Conservation (phyloP, 2,888 invertebrate species). For the Serrognathus titanus region DNA sequence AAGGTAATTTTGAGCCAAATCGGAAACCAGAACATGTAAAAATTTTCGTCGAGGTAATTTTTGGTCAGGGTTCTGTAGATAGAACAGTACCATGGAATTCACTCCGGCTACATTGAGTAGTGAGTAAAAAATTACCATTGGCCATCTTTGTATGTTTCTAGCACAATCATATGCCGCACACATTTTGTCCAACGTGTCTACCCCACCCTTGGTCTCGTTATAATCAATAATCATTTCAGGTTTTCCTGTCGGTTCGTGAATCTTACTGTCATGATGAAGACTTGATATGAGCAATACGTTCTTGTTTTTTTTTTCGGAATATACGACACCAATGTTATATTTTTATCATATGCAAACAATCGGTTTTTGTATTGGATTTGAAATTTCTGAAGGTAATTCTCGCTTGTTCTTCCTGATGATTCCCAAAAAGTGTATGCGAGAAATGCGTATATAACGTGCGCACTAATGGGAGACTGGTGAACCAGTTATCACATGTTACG, state of each 20-base stretch:
- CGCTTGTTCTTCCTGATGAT: neutral
- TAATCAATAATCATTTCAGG: constrained; percentile 29
- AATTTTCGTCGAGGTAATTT: too few species aligned
- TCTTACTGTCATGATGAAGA: constrained; percentile 31
- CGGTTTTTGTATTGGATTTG: constrained; percentile 3
- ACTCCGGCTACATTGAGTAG: constrained; percentile 18
- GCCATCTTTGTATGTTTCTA: constrained; percentile 21
- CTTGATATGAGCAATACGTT: constrained; percentile 33
- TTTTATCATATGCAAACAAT: constrained; percentile 29
- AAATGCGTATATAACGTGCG: neutral
- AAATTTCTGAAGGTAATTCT: constrained; percentile 1
- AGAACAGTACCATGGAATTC: constrained; percentile 11
- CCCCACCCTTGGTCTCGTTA: constrained; percentile 23
- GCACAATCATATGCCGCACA: constrained; percentile 20
- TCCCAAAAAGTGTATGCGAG: neutral
- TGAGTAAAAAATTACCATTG: constrained; percentile 18
- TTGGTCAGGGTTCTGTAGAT: too few species aligned
- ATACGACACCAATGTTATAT: constrained; percentile 28
- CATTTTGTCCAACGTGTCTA: constrained; percentile 21
- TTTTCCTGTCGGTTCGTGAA: constrained; percentile 27
- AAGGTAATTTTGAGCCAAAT: too few species aligned
- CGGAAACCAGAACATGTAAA: too few species aligned
- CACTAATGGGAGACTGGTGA: neutral
- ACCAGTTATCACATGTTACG: too few species aligned
- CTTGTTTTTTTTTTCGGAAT: constrained; percentile 19